A percentile compares a stretch with the other conserved stretches of the same genome.
phyloP scores from a whole-genome alignment of 2,113 vertebrate species.

The Pogona vitticeps region DNA sequence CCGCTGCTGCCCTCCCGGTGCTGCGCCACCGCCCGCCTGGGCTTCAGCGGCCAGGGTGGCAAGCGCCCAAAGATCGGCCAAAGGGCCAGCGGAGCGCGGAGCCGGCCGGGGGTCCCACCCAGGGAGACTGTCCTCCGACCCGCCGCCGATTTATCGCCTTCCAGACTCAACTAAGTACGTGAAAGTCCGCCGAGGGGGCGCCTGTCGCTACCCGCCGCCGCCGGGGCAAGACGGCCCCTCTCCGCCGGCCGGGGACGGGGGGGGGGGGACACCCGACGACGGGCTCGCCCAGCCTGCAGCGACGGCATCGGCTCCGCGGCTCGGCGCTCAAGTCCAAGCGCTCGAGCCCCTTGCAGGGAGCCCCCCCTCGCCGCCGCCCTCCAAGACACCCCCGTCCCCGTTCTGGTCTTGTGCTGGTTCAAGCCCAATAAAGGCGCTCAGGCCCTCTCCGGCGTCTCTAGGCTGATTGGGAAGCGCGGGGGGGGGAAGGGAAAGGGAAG shows the following conservation, averaged over 20 bases:
- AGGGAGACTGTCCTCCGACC: neutral
- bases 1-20: neutral
- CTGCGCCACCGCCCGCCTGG: neutral
- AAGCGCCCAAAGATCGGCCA: no score
- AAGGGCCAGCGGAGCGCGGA: neutral
- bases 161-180: constrained; percentile 24
- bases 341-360: neutral
- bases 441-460: no score
- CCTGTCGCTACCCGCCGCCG: neutral
- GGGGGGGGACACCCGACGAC: no score
- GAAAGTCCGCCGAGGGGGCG: neutral
- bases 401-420: no score
- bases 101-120: no score
- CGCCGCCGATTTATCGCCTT: no score
- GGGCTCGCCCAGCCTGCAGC: no score
- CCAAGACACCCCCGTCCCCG: no score
- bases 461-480: no score
- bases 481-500: neutral
- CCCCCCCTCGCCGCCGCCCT: neutral
- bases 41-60: neutral
- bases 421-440: neutral
- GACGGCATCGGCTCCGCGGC: neutral
- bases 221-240: neutral
- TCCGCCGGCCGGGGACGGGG: neutral
- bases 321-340: constrained; percentile 16